These are phyloP conservation scores for Calypte anna DNA, from an alignment of 2,113 vertebrate species.

Conservation along the genomic window DNA sequence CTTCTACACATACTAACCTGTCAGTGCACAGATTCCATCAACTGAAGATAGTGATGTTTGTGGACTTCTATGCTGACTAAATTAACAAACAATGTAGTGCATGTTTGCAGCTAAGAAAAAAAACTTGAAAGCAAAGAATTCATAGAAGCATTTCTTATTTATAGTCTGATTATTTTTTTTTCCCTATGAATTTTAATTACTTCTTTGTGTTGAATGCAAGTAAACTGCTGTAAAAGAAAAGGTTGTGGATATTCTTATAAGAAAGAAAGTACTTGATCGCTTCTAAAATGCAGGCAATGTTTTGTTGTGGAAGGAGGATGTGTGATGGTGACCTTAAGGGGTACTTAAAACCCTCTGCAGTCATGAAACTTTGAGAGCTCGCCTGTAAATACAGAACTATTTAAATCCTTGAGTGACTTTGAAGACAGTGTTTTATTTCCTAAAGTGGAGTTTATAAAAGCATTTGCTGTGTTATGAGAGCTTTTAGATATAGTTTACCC, in stretches of 20 bases:
- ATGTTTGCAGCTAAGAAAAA: background rate
- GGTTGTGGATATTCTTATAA: background rate
- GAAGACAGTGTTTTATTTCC: background rate
- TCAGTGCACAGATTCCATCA: background rate
- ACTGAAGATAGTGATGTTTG: background rate
- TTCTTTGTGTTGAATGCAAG: background rate
- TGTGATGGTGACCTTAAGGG: background rate
- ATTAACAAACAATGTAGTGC: background rate
- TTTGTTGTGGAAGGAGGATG: background rate
- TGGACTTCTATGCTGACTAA: background rate
- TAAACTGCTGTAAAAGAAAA: background rate
- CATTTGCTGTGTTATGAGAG: background rate
- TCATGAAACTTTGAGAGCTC: background rate
- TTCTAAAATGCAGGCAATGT: background rate
- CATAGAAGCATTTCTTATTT: background rate
- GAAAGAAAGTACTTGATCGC: background rate
- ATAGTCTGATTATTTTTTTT: background rate
- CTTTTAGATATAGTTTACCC: background rate
- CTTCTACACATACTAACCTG: background rate
- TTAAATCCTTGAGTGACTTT: accelerated
- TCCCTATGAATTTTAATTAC: background rate
- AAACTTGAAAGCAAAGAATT: background rate
- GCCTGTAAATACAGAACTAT: background rate
- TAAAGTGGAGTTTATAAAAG: background rate
- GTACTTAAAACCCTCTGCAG: background rate